A percentile compares a stretch with the other conserved stretches of the same genome.
These are phyloP conservation scores for Ennomos fuscantarius DNA, from an alignment of 2,888 invertebrate genomes.

Conservation along the genomic window DNA sequence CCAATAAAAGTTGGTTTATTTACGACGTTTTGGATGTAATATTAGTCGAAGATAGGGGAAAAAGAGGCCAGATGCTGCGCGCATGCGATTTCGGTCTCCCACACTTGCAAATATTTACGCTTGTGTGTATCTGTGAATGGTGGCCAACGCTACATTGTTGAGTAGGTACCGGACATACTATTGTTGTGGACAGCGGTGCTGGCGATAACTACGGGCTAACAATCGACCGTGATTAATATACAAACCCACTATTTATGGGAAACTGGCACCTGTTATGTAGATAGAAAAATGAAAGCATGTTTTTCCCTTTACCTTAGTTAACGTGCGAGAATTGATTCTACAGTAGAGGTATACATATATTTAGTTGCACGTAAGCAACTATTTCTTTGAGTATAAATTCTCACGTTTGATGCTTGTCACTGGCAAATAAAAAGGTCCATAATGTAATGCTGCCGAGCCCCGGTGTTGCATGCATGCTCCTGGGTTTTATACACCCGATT, in stretches of 20 bases:
- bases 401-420: no score
- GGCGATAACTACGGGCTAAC: conserved; percentile 60
- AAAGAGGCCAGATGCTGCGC: conserved; percentile 80
- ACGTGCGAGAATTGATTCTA: no score
- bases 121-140: conserved; percentile 55
- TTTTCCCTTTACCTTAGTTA: neutral
- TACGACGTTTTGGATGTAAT: conserved; percentile 43
- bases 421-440: no score
- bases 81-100: conserved; percentile 70
- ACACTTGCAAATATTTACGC: conserved; percentile 49
- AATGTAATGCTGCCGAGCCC: no score
- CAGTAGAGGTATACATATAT: no score
- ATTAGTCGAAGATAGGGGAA: conserved; percentile 59
- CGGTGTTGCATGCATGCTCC: no score
- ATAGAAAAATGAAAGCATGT: conserved; percentile 8
- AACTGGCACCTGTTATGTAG: no score
- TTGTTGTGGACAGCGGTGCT: conserved; percentile 69
- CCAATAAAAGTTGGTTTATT: neutral
- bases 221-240: conserved; percentile 63
- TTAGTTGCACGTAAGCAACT: no score
- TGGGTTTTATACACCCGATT: no score
- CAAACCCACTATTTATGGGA: conserved; percentile 34
- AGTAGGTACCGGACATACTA: conserved; percentile 65
- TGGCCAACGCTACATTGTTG: conserved; percentile 66
- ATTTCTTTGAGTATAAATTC: no score